Percentiles rank a stretch among this genome's conserved stretches.
Evolutionary conservation across 53 echinoderm and acorn worm species (phyloP).

Genomic region (Antedon mediterranea): DNA sequence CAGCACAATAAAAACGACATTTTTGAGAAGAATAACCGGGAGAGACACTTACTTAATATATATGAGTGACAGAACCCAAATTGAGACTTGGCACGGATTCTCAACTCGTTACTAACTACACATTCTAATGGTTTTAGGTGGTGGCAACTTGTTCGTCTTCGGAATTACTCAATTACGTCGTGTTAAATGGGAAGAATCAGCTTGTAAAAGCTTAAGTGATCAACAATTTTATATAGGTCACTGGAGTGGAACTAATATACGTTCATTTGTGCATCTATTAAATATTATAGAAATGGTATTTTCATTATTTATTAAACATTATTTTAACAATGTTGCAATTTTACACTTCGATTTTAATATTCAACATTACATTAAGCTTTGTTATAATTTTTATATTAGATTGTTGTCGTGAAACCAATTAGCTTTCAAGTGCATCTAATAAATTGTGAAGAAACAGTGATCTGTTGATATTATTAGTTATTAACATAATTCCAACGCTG

Average conservation of each 20-base stretch:
- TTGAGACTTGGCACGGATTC: not conserved
- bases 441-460: no score
- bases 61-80: not conserved
- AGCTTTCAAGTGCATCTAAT: no score
- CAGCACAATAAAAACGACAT: not conserved
- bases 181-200: not conserved
- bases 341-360: not conserved
- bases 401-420: no score
- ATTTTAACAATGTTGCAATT: not conserved
- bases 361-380: not conserved
- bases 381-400: not conserved
- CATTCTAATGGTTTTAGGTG: not conserved
- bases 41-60: not conserved
- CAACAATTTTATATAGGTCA: not conserved
- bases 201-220: not conserved
- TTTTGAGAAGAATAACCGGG: not conserved
- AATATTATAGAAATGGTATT: not conserved
- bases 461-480: no score
- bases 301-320: no score
- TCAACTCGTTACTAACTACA: not conserved
- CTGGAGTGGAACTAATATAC: not conserved
- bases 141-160: not conserved
- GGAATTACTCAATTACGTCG: not conserved
- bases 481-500: no score
- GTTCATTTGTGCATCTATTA: not conserved